Base-by-base conservation (phyloP, 2,888 invertebrate genomes). In the Leptogaster cylindrica region DNA sequence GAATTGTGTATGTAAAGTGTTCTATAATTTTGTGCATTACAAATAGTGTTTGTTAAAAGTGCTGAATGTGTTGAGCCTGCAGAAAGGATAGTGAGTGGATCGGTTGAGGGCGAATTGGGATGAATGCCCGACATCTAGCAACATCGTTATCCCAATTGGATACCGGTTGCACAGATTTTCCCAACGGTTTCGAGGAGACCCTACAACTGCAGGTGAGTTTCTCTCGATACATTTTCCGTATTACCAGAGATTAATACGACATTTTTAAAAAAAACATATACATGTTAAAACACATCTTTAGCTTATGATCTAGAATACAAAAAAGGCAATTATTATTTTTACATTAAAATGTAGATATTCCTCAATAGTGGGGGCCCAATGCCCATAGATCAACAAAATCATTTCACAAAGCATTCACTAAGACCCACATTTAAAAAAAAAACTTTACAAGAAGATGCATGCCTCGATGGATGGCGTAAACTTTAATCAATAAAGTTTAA, bases 61-160 rank as follows among this genome's bases (percentile, higher is more conserved):
- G 33, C 58, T 63, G 28, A 44, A 63, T 44, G 44, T 58, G 58
- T 25, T 58, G 41, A 58, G 31, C 25, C 52, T 33, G 33, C 61
- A 64, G 69, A 67, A 67, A 68, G 68, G 55, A 68, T 66, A 69
- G n/a, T n/a, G n/a, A n/a, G 68, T 70, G 68, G 71, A 67, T 71
- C 70, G 71, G 52, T 33, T 52, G 52, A n/a, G 58, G 58, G 70
- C 65, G 72, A 70, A 73, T 71, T 77, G 78, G 77, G 75, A 78
- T 79, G 77, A 79, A 77, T 77, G 74, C 76, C 74, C 76, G 77
- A 74, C 74, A 78, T 75, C 73, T 77, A 74, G 77, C 76, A 73
- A 76, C 77, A 75, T 77, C 77, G 73, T 74, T 76, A 73, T 77
- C 79, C 76, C 79, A 78, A 72, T 76, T 79, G 79, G 77, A 79